Conservation (phyloP, 1,140 invertebrate species). For the Hypothenemus hampei region DNA sequence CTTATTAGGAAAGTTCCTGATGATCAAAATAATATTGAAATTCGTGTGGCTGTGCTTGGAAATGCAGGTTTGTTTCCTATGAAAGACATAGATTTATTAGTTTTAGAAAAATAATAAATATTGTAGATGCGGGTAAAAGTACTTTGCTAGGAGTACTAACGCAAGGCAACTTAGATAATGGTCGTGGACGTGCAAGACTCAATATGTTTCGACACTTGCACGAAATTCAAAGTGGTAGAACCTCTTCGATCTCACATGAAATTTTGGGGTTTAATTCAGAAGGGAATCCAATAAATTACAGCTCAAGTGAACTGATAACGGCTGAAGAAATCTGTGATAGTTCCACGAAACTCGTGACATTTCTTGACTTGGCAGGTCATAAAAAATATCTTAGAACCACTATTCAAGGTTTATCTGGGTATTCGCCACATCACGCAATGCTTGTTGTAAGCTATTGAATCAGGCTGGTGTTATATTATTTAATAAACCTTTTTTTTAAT, state of each 20-base stretch:
- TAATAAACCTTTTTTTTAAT: constrained; percentile 34
- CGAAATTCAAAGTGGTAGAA: constrained; percentile 93
- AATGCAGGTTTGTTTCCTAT: constrained; percentile 46
- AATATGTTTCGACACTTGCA: constrained; percentile 96
- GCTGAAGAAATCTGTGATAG: constrained; percentile 92
- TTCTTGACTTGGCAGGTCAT: constrained; percentile 95
- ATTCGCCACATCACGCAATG: constrained; percentile 93
- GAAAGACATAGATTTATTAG: background rate
- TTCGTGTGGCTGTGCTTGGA: constrained; percentile 88
- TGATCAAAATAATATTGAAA: constrained; percentile 84
- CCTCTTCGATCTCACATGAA: constrained; percentile 94
- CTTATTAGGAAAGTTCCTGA: constrained; percentile 88
- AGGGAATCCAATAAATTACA: constrained; percentile 71
- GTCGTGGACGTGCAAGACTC: constrained; percentile 84
- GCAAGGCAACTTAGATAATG: constrained; percentile 93
- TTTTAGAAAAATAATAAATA: background rate
- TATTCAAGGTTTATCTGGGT: constrained; percentile 88
- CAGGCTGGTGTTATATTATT: background rate
- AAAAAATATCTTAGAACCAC: constrained; percentile 95
- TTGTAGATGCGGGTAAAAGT: constrained; percentile 82
- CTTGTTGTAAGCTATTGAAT: constrained; percentile 69
- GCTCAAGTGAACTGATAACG: constrained; percentile 86
- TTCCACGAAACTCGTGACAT: constrained; percentile 87
- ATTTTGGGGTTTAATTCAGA: constrained; percentile 89
- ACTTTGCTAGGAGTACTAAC: constrained; percentile 91